Evolutionary conservation across 2,113 vertebrate genomes (phyloP).

Genomic region (Myotis yumanensis): DNA sequence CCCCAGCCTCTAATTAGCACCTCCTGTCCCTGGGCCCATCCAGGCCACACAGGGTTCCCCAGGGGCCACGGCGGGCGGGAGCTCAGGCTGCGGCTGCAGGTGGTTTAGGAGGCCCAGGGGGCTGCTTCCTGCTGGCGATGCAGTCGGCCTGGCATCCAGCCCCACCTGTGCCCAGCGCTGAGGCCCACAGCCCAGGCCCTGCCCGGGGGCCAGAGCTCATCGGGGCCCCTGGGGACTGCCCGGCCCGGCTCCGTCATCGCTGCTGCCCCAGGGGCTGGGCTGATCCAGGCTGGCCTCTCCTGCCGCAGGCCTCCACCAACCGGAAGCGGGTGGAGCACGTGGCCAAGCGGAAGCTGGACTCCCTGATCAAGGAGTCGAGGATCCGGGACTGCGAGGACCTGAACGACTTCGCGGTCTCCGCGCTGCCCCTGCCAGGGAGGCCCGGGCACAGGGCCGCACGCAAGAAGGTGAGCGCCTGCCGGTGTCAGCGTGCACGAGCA

Average conservation of each 20-base stretch:
- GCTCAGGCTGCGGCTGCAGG: too few relatives aligned
- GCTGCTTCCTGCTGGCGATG: too few relatives aligned
- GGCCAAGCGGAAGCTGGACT: conserved; percentile 96
- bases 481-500: too few relatives aligned
- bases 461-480: conserved; percentile 80
- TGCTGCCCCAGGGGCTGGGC: too few relatives aligned
- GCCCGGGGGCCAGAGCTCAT: neutral
- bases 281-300: neutral
- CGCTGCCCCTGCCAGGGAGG: conserved; percentile 85
- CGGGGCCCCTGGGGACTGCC: neutral
- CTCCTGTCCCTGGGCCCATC: rapidly evolving
- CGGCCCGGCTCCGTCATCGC: too few relatives aligned
- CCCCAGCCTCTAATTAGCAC: neutral
- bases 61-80: rapidly evolving
- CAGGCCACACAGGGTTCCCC: too few relatives aligned
- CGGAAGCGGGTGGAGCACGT: conserved; percentile 95
- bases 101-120: too few relatives aligned
- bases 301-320: conserved; percentile 90
- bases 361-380: conserved; percentile 96
- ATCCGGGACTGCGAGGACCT: conserved; percentile 95
- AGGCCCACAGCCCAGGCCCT: neutral
- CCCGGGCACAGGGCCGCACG: conserved; percentile 77
- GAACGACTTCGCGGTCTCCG: conserved; percentile 89
- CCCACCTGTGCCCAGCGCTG: neutral
- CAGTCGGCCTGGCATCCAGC: rapidly evolving